Base-by-base conservation (phyloP, 2,113 vertebrate species). In the Eleginops maclovinus region DNA sequence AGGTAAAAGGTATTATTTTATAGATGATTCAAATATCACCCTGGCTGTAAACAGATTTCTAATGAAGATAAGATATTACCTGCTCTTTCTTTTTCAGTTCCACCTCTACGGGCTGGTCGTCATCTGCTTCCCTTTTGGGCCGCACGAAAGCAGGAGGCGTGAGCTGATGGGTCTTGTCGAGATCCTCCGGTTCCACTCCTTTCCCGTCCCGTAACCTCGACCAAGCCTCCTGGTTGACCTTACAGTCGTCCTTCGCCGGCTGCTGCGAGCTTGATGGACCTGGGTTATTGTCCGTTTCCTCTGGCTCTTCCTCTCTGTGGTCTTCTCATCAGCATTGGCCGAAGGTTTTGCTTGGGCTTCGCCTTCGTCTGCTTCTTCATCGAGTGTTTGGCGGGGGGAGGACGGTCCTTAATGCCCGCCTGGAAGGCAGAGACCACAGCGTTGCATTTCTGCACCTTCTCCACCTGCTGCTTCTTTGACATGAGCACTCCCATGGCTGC, bases 381-480 rank as follows among this genome's bases (percentile, higher is more conserved):
- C 1, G 90, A 75, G 36, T 74, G 88, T 26, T 91, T 94, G 31
- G 88, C 59, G 0, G 88, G 54, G n/a, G 69, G 16, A 0, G 95
- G 73, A 7, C 95, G 96, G 1, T 98, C 97, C 77, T 95, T 95
- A 26, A 99, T 63, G 55, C 96, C 96, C 0, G 97, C 94, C 85
- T 98, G 97, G 87, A 99, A 99, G 62, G 98, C 98, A 0, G 96
- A 97, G 79, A 99, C 97, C 0, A 98, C 98, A 44, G 96, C 93
- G 60, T 86, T 99, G 92, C 97, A 97, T 87, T 97, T 99, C 93
- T 99, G 98, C 56, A 98, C 98, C 94, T 98, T 97, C 91, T 99
- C 97, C 92, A 99, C 97, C 13, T 97, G 97, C 94, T 99, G 97
- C 81, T 97, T 96, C 93, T 96, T 97, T 86, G 98, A 99, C 97